Evolutionary conservation across 2,888 invertebrate species (phyloP), one percentile per base, ranked within the genome.

Genomic region (Iselma pallidipennis): DNA sequence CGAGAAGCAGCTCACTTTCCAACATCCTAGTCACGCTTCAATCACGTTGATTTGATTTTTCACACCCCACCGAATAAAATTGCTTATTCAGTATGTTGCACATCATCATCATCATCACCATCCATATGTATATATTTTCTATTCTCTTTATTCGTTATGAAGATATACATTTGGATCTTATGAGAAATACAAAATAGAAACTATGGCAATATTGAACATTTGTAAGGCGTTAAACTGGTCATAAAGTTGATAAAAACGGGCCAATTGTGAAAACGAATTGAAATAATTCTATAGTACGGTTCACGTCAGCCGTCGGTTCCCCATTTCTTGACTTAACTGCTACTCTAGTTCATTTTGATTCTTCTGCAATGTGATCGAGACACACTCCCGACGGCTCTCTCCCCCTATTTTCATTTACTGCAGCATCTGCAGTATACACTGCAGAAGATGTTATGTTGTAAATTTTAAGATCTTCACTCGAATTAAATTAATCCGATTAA

Each of bases 21-120:
- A 66, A 68, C 70, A 71, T 71, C 69, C 65, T 57, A 69, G 71
- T 72, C 71, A 70, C 71, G 68, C 59, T 71, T 73, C 75, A 75
- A 76, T 76, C 74, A 76, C 71, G 66, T 70, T 72, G 72, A 75
- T 75, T 75, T 76, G 74, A 77, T 76, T 74, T 72, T 74, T 71
- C 71, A 67, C 75, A 72, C 73, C 74, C 75, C 68, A 74, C 72
- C 69, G 73, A 70, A 72, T 70, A 71, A 74, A 77, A 76, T 76
- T 74, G 76, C 77, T 75, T 77, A 77, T 77, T 75, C 77, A 74
- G 73, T 71, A 71, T 70, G 71, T 72, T 69, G 70, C 72, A 66
- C 67, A 66, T 67, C 61, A 58, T 29, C 29, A 29, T 29, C 29
- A 29, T 29, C 37, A 37, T 37, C n/a, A n/a, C n/a, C 37, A 37